phyloP scores from a whole-genome alignment of 2,113 vertebrate genomes.

The Clarias gariepinus region DNA sequence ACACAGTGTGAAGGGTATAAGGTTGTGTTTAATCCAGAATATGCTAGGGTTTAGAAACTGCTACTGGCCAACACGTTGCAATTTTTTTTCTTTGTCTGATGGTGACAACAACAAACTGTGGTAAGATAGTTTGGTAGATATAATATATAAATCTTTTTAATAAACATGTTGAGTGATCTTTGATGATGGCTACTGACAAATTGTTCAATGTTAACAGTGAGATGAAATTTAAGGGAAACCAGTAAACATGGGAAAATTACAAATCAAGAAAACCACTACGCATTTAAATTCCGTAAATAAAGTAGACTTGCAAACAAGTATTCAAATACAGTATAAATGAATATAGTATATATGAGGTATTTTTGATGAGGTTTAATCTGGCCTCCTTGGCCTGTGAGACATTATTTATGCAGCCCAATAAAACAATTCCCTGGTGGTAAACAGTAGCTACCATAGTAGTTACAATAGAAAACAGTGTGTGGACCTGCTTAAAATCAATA shows the following conservation, averaged over 20 bases:
- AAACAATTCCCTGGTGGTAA: slow-evolving; percentile 51
- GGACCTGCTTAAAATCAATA: slow-evolving; percentile 71
- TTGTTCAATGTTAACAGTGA: not conserved
- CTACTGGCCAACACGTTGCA: not conserved
- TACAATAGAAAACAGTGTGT: slow-evolving; percentile 62
- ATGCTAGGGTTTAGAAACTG: not conserved
- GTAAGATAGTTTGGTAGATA: not conserved
- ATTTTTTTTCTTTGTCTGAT: not conserved
- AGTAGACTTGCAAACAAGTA: not conserved
- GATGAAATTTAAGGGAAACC: not conserved
- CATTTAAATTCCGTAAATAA: not conserved
- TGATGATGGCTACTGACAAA: not conserved
- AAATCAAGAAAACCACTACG: not conserved
- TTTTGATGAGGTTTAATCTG: not conserved
- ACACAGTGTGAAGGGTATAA: not conserved
- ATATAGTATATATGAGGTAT: not conserved
- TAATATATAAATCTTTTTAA: not conserved
- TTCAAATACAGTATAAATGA: not conserved
- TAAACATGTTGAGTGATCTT: not conserved
- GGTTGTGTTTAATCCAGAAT: not conserved
- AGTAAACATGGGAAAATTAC: not conserved
- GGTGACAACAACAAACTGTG: not conserved
- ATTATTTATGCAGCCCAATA: not conserved
- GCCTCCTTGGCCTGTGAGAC: not conserved
- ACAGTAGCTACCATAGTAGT: slow-evolving; percentile 1